These are phyloP conservation scores for Antigone vipio DNA, from an alignment of 2,113 vertebrate species.

Conservation along the genomic window DNA sequence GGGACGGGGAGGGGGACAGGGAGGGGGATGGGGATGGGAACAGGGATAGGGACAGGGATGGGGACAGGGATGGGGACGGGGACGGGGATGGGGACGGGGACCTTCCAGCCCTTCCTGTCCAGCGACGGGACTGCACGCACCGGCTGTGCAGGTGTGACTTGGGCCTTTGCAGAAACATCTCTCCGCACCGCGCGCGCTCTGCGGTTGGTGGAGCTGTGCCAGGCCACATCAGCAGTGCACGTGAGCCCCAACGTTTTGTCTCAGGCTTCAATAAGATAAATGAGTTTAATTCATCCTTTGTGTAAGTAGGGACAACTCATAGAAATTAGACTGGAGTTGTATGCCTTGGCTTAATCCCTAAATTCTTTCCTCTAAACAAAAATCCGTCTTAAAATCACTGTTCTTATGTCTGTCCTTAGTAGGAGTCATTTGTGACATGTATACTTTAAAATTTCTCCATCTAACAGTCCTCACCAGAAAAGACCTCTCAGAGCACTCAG, in stretches of 20 bases:
- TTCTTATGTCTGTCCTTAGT: background rate
- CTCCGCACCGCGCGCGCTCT: background rate
- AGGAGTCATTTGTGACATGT: background rate
- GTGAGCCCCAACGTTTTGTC: background rate
- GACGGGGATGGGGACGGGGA: too few species aligned
- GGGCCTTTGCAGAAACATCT: background rate
- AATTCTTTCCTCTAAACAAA: conserved; percentile 13
- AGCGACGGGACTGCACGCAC: fast-evolving
- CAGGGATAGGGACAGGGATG: too few species aligned
- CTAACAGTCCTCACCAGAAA: background rate
- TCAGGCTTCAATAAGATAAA: conserved; percentile 25
- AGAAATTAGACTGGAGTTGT: background rate
- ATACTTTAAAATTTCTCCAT: background rate
- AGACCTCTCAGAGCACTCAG: background rate
- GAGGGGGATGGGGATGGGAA: too few species aligned
- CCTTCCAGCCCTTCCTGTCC: background rate
- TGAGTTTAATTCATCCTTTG: conserved; percentile 47
- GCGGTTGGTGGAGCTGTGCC: background rate
- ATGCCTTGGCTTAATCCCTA: background rate
- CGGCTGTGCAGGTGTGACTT: background rate
- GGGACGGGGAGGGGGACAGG: too few species aligned
- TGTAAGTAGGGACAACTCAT: background rate
- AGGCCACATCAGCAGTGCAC: background rate
- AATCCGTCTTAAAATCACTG: background rate
- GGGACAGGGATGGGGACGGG: too few species aligned